These are phyloP conservation scores for Lucilia sericata DNA, from an alignment of 1,140 invertebrate species.

Conservation along the genomic window DNA sequence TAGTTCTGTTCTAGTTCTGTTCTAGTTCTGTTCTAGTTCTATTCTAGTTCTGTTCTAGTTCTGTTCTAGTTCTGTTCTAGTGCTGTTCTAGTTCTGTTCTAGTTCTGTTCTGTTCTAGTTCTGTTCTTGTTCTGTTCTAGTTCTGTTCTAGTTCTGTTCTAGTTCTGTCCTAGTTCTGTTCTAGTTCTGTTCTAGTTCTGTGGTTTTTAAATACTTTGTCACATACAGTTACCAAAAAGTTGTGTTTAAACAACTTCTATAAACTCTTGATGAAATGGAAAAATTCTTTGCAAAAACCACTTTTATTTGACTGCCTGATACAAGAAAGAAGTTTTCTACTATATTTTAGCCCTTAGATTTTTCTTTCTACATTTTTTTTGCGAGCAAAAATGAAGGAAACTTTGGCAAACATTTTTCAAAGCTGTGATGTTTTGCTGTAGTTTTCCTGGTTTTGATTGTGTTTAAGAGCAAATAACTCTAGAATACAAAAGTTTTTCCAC, in stretches of 20 bases:
- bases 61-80: too few relatives aligned
- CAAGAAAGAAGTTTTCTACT: background rate
- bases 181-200: background rate
- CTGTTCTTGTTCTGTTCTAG: too few relatives aligned
- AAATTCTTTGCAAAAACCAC: conserved; percentile 14
- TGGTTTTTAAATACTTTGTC: background rate
- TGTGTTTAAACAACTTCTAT: background rate
- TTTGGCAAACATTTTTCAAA: conserved; percentile 36
- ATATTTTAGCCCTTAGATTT: background rate
- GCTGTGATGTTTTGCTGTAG: conserved; percentile 18
- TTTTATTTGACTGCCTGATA: background rate
- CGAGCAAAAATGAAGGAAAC: background rate
- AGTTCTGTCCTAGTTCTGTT: too few relatives aligned
- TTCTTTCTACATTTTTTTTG: background rate
- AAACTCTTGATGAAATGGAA: conserved; percentile 24
- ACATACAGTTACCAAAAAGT: background rate
- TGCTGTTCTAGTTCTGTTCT: too few relatives aligned
- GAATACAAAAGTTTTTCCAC: background rate
- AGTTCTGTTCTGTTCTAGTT: too few relatives aligned
- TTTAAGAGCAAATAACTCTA: conserved; percentile 5
- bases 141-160: too few relatives aligned
- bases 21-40: too few relatives aligned
- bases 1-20: too few relatives aligned
- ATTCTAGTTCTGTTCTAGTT: too few relatives aligned
- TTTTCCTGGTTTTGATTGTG: background rate